Conservation (phyloP, 2,113 vertebrate species). For the Apaloderma vittatum region DNA sequence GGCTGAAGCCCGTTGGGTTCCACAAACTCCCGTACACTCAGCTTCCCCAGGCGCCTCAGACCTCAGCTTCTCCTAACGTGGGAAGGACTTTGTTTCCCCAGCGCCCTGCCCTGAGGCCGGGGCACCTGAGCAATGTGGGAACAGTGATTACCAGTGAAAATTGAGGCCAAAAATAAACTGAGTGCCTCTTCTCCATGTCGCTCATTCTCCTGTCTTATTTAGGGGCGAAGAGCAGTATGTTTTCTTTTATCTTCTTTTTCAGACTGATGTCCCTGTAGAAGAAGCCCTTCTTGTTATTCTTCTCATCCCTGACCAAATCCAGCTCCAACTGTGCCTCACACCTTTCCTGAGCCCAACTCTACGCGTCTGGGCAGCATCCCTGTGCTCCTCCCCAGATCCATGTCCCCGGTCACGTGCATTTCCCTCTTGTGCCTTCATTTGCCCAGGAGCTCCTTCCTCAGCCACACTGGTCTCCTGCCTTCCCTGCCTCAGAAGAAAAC, state of each 20-base stretch:
- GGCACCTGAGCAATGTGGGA: background rate
- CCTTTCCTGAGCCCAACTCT: background rate
- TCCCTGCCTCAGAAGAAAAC: background rate
- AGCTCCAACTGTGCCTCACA: background rate
- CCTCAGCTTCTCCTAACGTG: background rate
- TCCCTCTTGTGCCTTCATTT: background rate
- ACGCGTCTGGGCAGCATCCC: fast-evolving
- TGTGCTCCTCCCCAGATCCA: background rate
- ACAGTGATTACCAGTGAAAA: background rate
- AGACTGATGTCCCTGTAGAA: background rate
- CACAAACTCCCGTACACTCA: fast-evolving
- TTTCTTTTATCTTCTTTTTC: background rate
- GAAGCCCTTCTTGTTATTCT: background rate
- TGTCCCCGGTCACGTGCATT: fast-evolving
- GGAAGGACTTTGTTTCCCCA: background rate
- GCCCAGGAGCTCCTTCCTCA: background rate
- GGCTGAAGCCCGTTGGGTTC: background rate
- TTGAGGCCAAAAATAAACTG: background rate
- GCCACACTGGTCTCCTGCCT: background rate
- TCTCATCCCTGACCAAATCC: background rate
- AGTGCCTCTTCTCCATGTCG: background rate
- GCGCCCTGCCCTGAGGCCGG: background rate
- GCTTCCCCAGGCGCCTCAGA: background rate
- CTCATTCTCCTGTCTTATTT: background rate
- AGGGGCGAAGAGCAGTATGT: fast-evolving